Conservation (phyloP, 2,113 vertebrate species). For the Rallus limicola region DNA sequence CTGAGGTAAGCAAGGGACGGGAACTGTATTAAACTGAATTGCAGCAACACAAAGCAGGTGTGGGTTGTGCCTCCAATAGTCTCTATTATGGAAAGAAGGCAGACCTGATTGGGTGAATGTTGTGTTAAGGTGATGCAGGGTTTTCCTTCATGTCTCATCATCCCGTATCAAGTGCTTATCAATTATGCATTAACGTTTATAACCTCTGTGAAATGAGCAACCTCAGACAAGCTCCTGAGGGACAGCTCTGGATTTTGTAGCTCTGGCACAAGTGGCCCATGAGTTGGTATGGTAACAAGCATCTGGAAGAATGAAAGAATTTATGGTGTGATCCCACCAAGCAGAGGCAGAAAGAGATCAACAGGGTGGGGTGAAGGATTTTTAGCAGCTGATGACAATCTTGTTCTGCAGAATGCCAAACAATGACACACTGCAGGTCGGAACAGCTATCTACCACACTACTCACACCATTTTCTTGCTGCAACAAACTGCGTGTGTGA, state of each 20-base stretch:
- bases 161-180: background rate
- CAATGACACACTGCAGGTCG: background rate
- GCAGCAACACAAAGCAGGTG: background rate
- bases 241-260: background rate
- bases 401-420: background rate
- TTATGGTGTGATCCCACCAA: background rate
- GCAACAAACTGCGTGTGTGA: background rate
- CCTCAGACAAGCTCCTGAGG: background rate
- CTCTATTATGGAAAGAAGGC: background rate
- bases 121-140: background rate
- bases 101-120: background rate
- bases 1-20: background rate
- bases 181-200: background rate
- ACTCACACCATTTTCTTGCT: fast-evolving
- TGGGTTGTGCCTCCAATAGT: background rate
- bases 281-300: background rate
- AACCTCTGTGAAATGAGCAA: background rate
- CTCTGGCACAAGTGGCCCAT: background rate
- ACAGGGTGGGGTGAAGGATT: background rate
- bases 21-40: background rate
- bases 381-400: background rate
- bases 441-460: background rate
- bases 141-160: background rate
- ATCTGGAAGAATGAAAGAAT: background rate
- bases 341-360: background rate